Evolutionary conservation across 2,113 vertebrate genomes (phyloP), one percentile per base, ranked within the genome.

Genomic region (Aix galericulata): DNA sequence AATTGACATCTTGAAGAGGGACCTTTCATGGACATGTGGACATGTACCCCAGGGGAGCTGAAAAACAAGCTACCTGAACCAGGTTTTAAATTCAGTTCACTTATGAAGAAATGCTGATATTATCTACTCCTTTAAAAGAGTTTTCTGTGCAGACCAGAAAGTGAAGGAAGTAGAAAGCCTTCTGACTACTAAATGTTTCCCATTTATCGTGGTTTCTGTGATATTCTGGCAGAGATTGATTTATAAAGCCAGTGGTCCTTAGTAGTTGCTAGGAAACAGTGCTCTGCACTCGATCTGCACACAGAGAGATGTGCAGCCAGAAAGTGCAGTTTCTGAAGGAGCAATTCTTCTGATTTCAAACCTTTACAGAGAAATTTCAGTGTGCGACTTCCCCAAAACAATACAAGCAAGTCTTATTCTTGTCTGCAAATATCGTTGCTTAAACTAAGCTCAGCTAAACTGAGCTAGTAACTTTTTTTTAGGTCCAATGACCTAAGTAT

Each of bases 191-290:
- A 94, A 95, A 96, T 81, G 79, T 95, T 93, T 89, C 73, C 72
- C 69, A 64, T 91, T 95, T 96, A 94, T 93, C 2, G 56, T 81
- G 82, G 82, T 83, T 96, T 81, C 86, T 94, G 64, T 81, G 94
- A 95, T 96, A 95, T 88, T 76, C 79, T 95, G 94, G 91, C 95
- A 96, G 93, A 97, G 93, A 96, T 94, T 93, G 94, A 97, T 97
- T 95, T 96, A 89, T 91, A 96, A 95, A 97, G 73, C 85, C 93
- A 96, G 79, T 93, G 76, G 89, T 93, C 93, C 93, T 90, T 64
- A 71, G 76, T 91, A 93, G 96, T 97, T 97, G 95, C 95, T 97
- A 97, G 95, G 95, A 97, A 88, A 97, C 96, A 27, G 93, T 83
- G 88, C 38, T 91, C 94, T 81, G 85, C 63, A 25, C 95, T 95